Percentiles rank a stretch among this genome's conserved stretches.
These are phyloP conservation scores for Melanerpes formicivorus DNA, from an alignment of 2,113 vertebrate genomes.

Conservation along the genomic window DNA sequence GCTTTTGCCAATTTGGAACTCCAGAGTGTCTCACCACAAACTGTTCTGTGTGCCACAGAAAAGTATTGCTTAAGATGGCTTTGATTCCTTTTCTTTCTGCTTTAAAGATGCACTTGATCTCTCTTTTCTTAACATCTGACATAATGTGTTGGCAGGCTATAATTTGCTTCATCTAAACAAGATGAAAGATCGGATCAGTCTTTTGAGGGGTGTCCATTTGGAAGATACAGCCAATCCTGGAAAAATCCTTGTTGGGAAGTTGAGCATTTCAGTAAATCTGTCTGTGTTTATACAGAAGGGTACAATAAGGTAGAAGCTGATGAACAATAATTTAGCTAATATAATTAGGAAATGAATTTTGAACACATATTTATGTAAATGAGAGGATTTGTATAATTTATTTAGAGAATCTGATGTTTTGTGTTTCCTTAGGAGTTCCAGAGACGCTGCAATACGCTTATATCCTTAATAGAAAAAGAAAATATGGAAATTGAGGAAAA, in stretches of 20 bases:
- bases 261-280: background rate
- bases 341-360: background rate
- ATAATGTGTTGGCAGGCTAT: background rate
- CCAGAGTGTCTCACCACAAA: background rate
- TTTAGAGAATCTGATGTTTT: slow-evolving; percentile 24
- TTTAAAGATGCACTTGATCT: background rate
- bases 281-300: background rate
- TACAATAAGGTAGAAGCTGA: background rate
- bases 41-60: background rate
- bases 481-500: slow-evolving; percentile 93
- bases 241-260: background rate
- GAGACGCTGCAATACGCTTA: slow-evolving; percentile 90
- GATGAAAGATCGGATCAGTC: background rate
- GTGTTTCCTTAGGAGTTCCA: slow-evolving; percentile 85
- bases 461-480: slow-evolving; percentile 91
- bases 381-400: background rate
- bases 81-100: background rate
- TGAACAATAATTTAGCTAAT: background rate
- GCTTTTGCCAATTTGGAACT: background rate
- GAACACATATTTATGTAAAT: background rate
- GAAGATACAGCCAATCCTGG: background rate
- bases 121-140: background rate
- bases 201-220: background rate
- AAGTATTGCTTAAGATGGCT: background rate
- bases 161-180: background rate